Base-by-base conservation (phyloP, 1,140 invertebrate species). In the Sesamia nonagrioides region DNA sequence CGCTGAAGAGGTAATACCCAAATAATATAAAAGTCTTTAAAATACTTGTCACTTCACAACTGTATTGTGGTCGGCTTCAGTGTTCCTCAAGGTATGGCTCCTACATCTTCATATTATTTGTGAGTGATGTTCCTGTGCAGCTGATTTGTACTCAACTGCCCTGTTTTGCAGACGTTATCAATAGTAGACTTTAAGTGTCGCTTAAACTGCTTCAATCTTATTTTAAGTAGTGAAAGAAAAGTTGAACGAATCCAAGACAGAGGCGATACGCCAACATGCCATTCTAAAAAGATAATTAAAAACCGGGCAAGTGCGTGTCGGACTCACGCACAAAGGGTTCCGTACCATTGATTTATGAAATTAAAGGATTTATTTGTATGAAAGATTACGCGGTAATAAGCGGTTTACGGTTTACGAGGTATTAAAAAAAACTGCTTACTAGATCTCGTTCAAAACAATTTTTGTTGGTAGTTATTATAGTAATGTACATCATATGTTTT, bases 1-100 rank as follows among this genome's bases (percentile, higher is more conserved):
- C 0, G 50, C 48, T 0, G 84, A 91, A 17, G 85, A 92, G 84
- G 92, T 93, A 71, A 66, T 8, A 17, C 7, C 17, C 54, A 13
- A 11, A 27, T 48, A 27, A 27, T 27, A 27, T 1, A 27, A 27
- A 27, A 27, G 27, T 27, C 27, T 27, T 27, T 27, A 1, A 1
- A 27, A 27, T 27, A 27, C 27, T 27, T 27, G 3, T 3, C 27
- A 27, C 27, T 27, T 27, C 27, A 27, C 27, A 27, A 27, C 27
- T 27, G 27, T 27, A 3, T 27, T 27, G 27, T 1, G 27, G 27
- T 27, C 27, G 27, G 27, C 27, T 27, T 27, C 27, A 27, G 88
- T 7, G 81, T 88, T 0, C 86, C 86, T 6, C 88, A 89, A 66
- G 86, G 86, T 2, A 17, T 88, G 80, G 78, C 1, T 86, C 88